phyloP scores from a whole-genome alignment of 2,888 invertebrate genomes.

The Hydrotaea diabolus region DNA sequence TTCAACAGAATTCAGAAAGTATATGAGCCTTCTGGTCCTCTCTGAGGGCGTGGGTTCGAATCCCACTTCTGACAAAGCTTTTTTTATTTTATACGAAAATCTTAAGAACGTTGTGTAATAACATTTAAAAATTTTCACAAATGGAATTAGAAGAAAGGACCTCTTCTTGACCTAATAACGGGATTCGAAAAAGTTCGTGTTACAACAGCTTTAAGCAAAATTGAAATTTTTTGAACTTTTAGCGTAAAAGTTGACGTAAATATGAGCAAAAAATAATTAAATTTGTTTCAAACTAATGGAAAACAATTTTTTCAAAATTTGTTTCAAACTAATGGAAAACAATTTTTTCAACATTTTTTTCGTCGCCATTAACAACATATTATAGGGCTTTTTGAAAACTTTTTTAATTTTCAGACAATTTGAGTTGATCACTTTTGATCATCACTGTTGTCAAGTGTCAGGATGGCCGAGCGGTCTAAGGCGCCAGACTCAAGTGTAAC shows the following conservation, averaged over 20 bases:
- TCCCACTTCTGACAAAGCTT: conserved; percentile 71
- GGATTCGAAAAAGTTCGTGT: too few species aligned
- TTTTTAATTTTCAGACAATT: too few species aligned
- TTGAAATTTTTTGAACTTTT: too few species aligned
- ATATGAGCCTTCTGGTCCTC: conserved; percentile 69
- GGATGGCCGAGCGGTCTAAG: conserved; percentile 72
- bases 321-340: neutral
- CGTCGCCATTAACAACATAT: neutral
- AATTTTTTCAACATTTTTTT: neutral
- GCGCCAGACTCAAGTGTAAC: conserved; percentile 71
- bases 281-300: too few species aligned
- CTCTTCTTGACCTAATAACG: too few species aligned
- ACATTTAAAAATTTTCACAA: too few species aligned
- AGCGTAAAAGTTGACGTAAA: too few species aligned
- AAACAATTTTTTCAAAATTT: neutral
- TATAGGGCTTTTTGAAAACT: too few species aligned
- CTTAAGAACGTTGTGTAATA: too few species aligned
- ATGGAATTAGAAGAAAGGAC: too few species aligned
- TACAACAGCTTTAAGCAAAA: too few species aligned
- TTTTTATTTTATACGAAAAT: conserved; percentile 62
- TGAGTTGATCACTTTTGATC: neutral
- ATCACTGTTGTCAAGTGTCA: conserved; percentile 31
- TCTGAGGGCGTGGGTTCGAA: conserved; percentile 73
- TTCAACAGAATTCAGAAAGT: conserved; percentile 9
- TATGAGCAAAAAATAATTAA: too few species aligned